phyloP scores from a whole-genome alignment of 2,113 vertebrate species.

The Otis tarda region DNA sequence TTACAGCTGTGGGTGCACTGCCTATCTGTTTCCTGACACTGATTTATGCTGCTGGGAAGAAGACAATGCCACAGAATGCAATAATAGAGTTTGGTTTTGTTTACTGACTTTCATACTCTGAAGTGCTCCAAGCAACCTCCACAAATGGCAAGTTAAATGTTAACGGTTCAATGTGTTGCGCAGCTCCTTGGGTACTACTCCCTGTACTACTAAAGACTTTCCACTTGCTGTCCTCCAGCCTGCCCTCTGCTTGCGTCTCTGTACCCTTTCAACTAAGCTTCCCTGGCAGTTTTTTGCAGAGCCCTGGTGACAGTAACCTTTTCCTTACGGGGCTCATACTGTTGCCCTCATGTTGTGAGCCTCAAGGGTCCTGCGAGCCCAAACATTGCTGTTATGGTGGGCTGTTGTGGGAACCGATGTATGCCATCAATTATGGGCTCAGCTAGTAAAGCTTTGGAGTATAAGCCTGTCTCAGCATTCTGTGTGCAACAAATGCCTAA shows the following conservation, averaged over 20 bases:
- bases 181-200: neutral
- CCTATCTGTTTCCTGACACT: neutral
- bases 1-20: neutral
- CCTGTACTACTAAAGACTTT: neutral
- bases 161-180: neutral
- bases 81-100: neutral
- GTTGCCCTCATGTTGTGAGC: neutral
- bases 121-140: neutral
- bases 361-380: neutral
- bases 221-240: neutral
- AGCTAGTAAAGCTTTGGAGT: neutral
- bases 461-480: neutral
- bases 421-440: neutral
- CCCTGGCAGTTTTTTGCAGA: neutral
- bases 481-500: neutral
- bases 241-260: neutral
- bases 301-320: neutral
- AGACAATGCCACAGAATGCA: neutral
- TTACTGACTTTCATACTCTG: constrained; percentile 4
- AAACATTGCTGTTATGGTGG: neutral
- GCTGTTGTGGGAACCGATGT: neutral
- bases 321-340: neutral
- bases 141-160: constrained; percentile 6
- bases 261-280: neutral
- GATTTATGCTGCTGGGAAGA: neutral